phyloP scores from a whole-genome alignment of 2,797 vertebrate species.

The Phylloscopus collybita region DNA sequence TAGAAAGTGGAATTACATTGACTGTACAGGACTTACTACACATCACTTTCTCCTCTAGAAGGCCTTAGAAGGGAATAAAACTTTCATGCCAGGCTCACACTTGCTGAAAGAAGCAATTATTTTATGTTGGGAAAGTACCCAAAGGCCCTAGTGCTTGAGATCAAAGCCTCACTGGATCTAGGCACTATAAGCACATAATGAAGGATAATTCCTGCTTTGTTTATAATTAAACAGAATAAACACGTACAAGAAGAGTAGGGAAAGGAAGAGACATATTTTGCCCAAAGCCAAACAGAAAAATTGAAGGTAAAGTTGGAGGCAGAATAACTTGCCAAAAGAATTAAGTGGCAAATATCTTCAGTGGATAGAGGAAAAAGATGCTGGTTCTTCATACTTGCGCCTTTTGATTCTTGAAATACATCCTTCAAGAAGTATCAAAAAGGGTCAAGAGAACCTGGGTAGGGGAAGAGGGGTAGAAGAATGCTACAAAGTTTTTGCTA shows the following conservation, averaged over 20 bases:
- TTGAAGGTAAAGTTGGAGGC: background rate
- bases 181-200: background rate
- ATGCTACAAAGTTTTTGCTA: background rate
- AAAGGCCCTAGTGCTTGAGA: background rate
- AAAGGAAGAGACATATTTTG: background rate
- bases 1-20: background rate
- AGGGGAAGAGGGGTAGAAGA: background rate
- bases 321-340: background rate
- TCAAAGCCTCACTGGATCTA: conserved; percentile 16
- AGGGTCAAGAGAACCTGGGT: background rate
- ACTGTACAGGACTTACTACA: background rate
- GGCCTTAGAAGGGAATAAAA: background rate
- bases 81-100: background rate
- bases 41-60: background rate
- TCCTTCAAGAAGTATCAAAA: background rate
- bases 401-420: background rate
- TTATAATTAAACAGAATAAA: conserved; percentile 3
- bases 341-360: background rate
- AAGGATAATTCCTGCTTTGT: background rate
- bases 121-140: background rate
- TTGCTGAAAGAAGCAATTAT: background rate
- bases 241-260: background rate
- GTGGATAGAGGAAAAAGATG: background rate
- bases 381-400: background rate
- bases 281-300: background rate